A percentile compares a stretch with the other conserved stretches of the same genome.
Conservation (phyloP, 2,888 invertebrate genomes). For the Drosophila algonquin region DNA sequence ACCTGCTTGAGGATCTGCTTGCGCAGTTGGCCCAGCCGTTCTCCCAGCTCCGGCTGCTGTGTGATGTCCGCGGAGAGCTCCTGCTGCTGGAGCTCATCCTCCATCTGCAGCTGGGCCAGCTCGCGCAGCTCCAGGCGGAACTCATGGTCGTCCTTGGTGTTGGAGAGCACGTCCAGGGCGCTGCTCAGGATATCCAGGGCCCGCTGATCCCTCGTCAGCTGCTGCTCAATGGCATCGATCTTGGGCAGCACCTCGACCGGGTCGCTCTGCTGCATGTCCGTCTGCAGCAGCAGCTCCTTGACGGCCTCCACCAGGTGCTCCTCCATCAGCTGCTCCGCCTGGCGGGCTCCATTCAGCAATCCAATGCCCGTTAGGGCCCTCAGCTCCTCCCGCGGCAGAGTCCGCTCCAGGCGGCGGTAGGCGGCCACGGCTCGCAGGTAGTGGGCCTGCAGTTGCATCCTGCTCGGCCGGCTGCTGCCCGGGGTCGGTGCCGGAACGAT, state of each 20-base stretch:
- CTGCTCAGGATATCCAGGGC: conserved; percentile 79
- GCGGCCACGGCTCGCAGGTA: conserved; percentile 77
- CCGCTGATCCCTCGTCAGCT: conserved; percentile 77
- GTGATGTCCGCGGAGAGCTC: conserved; percentile 21
- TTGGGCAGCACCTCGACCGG: conserved; percentile 60
- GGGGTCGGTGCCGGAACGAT: conserved; percentile 37
- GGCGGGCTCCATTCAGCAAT: conserved; percentile 80
- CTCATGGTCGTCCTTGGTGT: conserved; percentile 61
- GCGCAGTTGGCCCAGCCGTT: conserved; percentile 66
- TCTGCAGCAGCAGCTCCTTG: conserved; percentile 74
- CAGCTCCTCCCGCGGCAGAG: conserved; percentile 75
- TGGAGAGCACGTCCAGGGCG: conserved; percentile 79
- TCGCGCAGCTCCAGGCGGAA: conserved; percentile 69
- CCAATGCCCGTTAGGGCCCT: conserved; percentile 79
- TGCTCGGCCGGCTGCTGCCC: conserved; percentile 18
- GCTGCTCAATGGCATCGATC: conserved; percentile 77
- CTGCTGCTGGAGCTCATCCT: conserved; percentile 15
- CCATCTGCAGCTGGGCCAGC: conserved; percentile 53
- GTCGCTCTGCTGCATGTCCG: conserved; percentile 57
- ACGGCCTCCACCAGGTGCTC: conserved; percentile 73
- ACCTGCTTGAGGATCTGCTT: conserved; percentile 71
- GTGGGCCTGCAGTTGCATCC: conserved; percentile 71
- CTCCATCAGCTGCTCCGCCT: conserved; percentile 81
- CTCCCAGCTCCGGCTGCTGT: conserved; percentile 19
- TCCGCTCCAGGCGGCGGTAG: conserved; percentile 78